Evolutionary conservation across 1,140 invertebrate genomes (phyloP).

Genomic region (Sitodiplosis mosellana): DNA sequence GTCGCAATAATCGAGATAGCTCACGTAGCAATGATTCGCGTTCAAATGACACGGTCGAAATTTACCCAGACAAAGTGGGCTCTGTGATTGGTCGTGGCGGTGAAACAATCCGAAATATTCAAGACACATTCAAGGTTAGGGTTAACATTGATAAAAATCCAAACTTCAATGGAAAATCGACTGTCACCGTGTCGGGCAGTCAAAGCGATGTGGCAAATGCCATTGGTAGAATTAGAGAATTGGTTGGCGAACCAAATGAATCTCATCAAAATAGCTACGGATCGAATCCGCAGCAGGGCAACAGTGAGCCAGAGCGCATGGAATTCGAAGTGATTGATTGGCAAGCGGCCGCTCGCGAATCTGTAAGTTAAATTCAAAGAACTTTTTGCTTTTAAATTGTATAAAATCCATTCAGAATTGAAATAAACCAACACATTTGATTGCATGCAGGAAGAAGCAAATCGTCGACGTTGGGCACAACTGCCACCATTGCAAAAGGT

Average conservation of each 20-base stretch:
- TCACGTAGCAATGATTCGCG: neutral
- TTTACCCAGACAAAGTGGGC: conserved; percentile 12
- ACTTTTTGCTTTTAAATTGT: conserved; percentile 21
- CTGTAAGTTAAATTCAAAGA: conserved; percentile 9
- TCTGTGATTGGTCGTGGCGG: conserved; percentile 44
- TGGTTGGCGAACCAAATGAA: neutral
- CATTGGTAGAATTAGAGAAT: neutral
- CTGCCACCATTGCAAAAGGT: conserved; percentile 53
- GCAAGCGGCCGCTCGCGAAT: conserved; percentile 11
- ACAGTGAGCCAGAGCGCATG: conserved; percentile 9
- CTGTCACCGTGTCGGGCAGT: neutral
- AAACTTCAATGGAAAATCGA: neutral
- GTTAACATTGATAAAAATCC: conserved; percentile 17
- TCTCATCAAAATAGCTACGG: too few species aligned
- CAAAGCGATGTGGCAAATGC: neutral
- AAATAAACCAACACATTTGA: conserved; percentile 25
- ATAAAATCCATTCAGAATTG: conserved; percentile 16
- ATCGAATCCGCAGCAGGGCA: conserved; percentile 7
- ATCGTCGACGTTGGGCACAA: conserved; percentile 37
- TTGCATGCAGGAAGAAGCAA: conserved; percentile 27
- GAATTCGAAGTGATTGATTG: conserved; percentile 7
- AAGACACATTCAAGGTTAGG: conserved; percentile 35
- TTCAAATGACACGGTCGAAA: neutral
- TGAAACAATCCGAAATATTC: conserved; percentile 50
- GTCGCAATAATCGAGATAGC: neutral